Evolutionary conservation across 2,888 invertebrate species (phyloP), one percentile per base, ranked within the genome.

Genomic region (Pantelozetes paolii): DNA sequence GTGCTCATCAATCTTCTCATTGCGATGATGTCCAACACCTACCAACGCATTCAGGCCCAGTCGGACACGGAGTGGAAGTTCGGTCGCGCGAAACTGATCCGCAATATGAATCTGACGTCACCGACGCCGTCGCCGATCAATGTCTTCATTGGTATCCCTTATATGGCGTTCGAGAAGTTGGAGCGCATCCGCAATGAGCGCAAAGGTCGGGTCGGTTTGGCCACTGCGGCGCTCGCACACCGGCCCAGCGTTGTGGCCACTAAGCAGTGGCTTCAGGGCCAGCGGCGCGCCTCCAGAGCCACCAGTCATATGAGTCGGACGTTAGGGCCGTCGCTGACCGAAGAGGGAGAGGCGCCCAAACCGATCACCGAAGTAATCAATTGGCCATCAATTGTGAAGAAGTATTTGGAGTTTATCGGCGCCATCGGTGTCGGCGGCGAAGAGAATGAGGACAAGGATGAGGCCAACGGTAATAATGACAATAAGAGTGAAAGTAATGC

Each of bases 21-120:
- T 88, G 98, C 98, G 86, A 97, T 98, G 97, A 97, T 98, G 96
- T 96, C 96, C 85, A 97, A 98, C 88, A 98, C 98, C 81, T 98
- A 99, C 85, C 97, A 98, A 85, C 89, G 96, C 82, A 97, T 97
- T 82, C 93, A 99, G 89, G 97, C 97, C 48, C 97, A 98, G 88
- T 98, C 98, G 64, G 99, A 99, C 84, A 97, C 95, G 80, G 99
- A 99, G 84, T 99, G 99, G 99, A 99, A 99, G 85, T 99, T 96
- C 82, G 98, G 99, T 36, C 84, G 99, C 81, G 98, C 98, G 73
- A 99, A 99, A 84, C 86, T 99, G 81, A 96, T 99, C 82, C 87
- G 98, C 78, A 96, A 96, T 82, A 99, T 99, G 97, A 98, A 97
- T 85, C 89, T 88, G 80, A 96, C 97, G 9, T 94, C 92, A 74